A percentile compares a stretch with the other conserved stretches of the same genome.
These are phyloP conservation scores for Promerops cafer DNA, from an alignment of 2,113 vertebrate species.

Conservation along the genomic window DNA sequence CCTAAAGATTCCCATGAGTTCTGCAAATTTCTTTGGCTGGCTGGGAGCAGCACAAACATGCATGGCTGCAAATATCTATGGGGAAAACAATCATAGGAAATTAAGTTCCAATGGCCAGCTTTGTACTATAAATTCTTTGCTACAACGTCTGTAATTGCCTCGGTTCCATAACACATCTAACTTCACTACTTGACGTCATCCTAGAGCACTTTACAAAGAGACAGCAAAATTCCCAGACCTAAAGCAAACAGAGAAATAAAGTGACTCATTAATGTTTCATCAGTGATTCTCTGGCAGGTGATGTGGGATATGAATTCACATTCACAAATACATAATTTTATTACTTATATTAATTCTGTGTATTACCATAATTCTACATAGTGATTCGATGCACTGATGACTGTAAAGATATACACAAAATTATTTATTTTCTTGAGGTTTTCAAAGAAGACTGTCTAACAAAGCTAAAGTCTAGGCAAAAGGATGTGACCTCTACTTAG, in stretches of 20 bases:
- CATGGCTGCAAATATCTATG: background rate
- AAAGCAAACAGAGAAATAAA: constrained; percentile 35
- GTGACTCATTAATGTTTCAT: constrained; percentile 12
- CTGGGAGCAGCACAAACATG: background rate
- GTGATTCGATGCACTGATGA: background rate
- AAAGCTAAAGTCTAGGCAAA: background rate
- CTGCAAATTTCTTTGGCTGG: background rate
- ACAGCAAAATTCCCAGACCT: background rate
- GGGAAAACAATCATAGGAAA: background rate
- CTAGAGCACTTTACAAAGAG: background rate
- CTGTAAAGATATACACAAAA: background rate
- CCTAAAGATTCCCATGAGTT: background rate
- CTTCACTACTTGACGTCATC: background rate
- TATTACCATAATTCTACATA: background rate
- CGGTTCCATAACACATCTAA: background rate
- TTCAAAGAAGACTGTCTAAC: background rate
- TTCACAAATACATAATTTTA: background rate
- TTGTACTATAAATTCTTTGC: background rate
- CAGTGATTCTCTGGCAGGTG: background rate
- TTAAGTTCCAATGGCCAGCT: background rate
- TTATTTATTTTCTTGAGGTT: background rate
- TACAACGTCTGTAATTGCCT: background rate
- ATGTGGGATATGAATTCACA: background rate
- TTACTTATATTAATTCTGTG: background rate
- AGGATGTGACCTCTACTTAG: constrained; percentile 34